Evolutionary conservation across 2,113 vertebrate genomes (phyloP).

Genomic region (Ceuthmochares aereus): DNA sequence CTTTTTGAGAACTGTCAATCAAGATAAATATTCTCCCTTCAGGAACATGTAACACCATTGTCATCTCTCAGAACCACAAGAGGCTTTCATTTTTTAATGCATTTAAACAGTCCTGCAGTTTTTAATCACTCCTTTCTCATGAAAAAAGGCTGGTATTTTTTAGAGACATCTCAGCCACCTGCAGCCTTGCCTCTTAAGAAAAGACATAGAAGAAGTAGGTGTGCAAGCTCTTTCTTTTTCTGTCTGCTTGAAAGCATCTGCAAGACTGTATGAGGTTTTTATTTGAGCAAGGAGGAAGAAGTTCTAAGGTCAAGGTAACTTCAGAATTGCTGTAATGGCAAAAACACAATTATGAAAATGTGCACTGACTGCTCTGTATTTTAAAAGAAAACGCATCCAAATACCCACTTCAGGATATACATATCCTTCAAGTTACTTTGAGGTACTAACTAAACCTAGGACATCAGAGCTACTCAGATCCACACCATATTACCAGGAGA

Average conservation of each 20-base stretch:
- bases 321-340: background rate
- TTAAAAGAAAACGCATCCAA: background rate
- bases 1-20: background rate
- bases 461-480: background rate
- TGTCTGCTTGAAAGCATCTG: background rate
- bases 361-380: background rate
- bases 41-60: background rate
- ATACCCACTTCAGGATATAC: background rate
- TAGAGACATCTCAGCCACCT: background rate
- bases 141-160: background rate
- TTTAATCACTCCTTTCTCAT: background rate
- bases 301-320: background rate
- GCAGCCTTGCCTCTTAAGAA: background rate
- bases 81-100: background rate
- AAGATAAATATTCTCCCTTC: background rate
- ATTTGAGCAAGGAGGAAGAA: background rate
- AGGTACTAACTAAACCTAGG: background rate
- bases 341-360: background rate
- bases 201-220: background rate
- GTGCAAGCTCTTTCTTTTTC: background rate
- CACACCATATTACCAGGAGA: background rate
- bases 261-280: background rate
- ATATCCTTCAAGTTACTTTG: background rate
- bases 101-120: background rate
- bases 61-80: background rate